Conservation (phyloP, 2,888 invertebrate genomes). For the Dromius quadrimaculatus region DNA sequence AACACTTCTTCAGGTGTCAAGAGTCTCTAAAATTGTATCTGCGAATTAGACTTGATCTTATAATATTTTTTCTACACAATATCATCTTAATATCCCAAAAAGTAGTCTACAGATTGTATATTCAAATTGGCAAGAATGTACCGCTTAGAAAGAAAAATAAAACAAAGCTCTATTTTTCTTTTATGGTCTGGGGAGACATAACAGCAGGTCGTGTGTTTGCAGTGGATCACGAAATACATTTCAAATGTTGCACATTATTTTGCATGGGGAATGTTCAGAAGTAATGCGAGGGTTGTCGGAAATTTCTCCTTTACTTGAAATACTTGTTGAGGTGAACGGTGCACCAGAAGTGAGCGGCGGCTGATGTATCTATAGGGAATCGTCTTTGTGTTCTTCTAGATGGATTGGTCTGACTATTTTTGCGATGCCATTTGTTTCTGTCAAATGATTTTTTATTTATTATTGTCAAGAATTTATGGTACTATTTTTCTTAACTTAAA, state of each 20-base stretch:
- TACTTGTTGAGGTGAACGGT: constrained; percentile 29
- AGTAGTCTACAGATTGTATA: no score
- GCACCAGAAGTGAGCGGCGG: constrained; percentile 2
- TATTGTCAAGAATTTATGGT: no score
- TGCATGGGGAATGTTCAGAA: constrained; percentile 36
- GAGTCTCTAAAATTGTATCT: no score
- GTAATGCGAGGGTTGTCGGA: constrained; percentile 19
- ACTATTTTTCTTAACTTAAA: no score
- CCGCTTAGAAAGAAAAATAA: no score
- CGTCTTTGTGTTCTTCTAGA: constrained; percentile 27
- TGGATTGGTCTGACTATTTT: constrained; percentile 35
- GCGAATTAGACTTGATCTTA: no score
- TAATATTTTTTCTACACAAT: no score
- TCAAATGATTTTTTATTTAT: constrained; percentile 29
- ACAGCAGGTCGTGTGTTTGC: not conserved
- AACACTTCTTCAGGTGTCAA: no score
- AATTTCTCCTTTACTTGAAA: constrained; percentile 3
- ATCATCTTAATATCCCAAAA: no score
- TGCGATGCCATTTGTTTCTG: constrained; percentile 23
- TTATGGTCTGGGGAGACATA: not conserved
- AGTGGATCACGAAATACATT: constrained; percentile 17
- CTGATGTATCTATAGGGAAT: constrained; percentile 20
- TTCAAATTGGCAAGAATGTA: no score
- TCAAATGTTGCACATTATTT: constrained; percentile 42
- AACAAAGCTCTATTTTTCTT: no score